Base-by-base conservation (phyloP, 2,888 invertebrate species). In the Nemotelus pantherinus region DNA sequence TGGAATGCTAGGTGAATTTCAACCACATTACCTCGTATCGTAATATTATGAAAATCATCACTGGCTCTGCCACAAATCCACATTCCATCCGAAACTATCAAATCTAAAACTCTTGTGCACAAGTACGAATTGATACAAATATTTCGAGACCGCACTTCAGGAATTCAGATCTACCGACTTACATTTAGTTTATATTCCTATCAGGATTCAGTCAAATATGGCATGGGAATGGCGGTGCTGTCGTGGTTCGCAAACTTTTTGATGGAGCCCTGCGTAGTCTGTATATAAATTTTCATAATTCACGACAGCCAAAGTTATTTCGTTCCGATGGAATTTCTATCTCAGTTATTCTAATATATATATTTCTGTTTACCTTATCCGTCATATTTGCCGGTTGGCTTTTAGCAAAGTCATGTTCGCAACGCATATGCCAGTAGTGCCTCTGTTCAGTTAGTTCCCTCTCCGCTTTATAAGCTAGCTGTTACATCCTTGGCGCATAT, bases 211-310 rank as follows among this genome's bases (percentile, higher is more conserved):
- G 6, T 7, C 9, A 50, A 7, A 50, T 9, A 9, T 50, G 50
- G 50, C 6, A 50, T 5, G 50, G 9, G 9, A 5, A 50, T 50
- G 50, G 9, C 6, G 6, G 9, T 1, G 50, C 9, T 50, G 50
- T 50, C 50, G 50, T 9, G 9, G 9, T 9, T 50, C 50, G 50
- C 9, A 50, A 50, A 50, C 50, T 50, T 50, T 50, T 50, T 58
- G 10, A n/a, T 58, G 58, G 39, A 63, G 25, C 39, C 39, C 41
- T 63, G 25, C 25, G 25, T 25, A 25, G 25, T 25, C 41, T 9
- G 43, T 41, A 41, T 63, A 41, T 41, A 63, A 63, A 63, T 63
- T 63, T 63, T 43, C 25, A 63, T 41, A 63, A 39, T 63, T 63
- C 63, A 63, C 10, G 63, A 63, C 63, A 60, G 9, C 41, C 41